phyloP scores from a whole-genome alignment of 2,797 vertebrate species.

The Pantherophis alleghaniensis region DNA sequence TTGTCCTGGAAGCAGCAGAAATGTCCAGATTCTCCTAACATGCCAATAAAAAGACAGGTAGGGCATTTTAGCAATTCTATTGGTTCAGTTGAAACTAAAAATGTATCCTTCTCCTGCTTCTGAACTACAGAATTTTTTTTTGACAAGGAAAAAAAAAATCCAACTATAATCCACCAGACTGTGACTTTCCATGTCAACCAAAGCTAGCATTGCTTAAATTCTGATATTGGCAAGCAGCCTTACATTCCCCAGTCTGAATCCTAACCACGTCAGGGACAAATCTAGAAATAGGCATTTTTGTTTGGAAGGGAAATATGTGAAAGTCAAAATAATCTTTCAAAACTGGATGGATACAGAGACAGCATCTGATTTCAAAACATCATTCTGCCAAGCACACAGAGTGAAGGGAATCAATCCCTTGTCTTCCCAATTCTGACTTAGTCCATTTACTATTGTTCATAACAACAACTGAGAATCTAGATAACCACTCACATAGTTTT shows the following conservation, averaged over 20 bases:
- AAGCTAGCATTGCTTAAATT: background rate
- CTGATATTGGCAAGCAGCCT: constrained; percentile 11
- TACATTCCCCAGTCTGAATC: constrained; percentile 30
- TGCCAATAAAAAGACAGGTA: background rate
- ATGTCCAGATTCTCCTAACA: background rate
- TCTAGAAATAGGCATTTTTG: constrained; percentile 38
- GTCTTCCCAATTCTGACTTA: background rate
- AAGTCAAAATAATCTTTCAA: constrained; percentile 27
- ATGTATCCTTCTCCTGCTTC: background rate
- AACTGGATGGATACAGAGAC: background rate
- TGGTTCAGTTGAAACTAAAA: background rate
- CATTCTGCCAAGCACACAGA: background rate
- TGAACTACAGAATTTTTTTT: background rate
- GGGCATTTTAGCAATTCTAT: background rate
- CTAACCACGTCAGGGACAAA: constrained; percentile 20
- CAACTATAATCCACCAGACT: background rate
- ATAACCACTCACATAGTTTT: background rate
- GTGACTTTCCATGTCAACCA: background rate
- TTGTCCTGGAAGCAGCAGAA: background rate
- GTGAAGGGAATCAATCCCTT: background rate
- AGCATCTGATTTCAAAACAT: background rate
- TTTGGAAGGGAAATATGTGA: constrained; percentile 24
- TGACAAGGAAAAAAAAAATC: background rate
- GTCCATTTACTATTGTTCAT: background rate
- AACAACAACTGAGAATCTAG: background rate